Conservation (phyloP, 1,140 invertebrate genomes). For the Drosophila virilis region DNA sequence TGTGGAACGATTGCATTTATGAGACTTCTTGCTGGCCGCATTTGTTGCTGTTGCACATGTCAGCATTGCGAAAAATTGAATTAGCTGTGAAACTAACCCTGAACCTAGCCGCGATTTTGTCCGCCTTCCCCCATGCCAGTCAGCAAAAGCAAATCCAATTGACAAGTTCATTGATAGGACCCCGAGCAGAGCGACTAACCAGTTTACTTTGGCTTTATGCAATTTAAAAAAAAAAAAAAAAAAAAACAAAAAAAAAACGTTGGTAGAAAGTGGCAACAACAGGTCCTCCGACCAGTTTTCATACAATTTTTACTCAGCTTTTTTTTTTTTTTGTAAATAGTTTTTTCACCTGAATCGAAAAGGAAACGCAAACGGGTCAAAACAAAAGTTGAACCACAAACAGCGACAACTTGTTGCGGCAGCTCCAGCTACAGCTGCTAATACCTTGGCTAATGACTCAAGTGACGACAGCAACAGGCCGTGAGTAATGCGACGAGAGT, state of each 20-base stretch:
- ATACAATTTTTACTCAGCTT: conserved; percentile 62
- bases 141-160: conserved; percentile 40
- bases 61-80: conserved; percentile 32
- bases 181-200: conserved; percentile 26
- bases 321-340: conserved; percentile 56
- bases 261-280: conserved; percentile 70
- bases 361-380: conserved; percentile 71
- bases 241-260: conserved; percentile 42
- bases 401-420: conserved; percentile 53
- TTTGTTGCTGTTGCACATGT: conserved; percentile 57
- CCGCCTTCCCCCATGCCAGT: conserved; percentile 41
- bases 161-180: conserved; percentile 77
- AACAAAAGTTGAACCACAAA: conserved; percentile 37
- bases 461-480: conserved; percentile 27
- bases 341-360: conserved; percentile 73
- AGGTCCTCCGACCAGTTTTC: conserved; percentile 70
- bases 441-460: conserved; percentile 46
- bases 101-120: conserved; percentile 67
- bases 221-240: conserved; percentile 34
- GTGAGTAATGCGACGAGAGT: conserved; percentile 63
- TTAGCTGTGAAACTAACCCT: conserved; percentile 63
- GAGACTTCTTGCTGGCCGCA: conserved; percentile 74
- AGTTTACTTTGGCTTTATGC: conserved; percentile 65
- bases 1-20: conserved; percentile 59
- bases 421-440: conserved; percentile 25